Base-by-base conservation (phyloP, 2,888 invertebrate species). In the Agrotis exclamationis region DNA sequence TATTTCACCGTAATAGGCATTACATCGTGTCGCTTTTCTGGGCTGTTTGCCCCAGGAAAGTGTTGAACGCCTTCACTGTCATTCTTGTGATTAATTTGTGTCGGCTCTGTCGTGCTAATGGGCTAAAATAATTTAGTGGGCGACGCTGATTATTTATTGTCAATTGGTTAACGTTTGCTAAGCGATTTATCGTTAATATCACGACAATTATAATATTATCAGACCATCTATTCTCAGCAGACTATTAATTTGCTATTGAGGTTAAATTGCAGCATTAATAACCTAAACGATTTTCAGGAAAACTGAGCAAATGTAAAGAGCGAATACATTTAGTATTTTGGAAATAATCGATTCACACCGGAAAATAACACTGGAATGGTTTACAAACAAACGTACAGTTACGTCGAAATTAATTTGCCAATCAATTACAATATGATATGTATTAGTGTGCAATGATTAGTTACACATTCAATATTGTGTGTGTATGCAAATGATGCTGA, bases 81-180 rank as follows among this genome's bases (percentile, higher is more conserved):
- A 94, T 93, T 94, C 89, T 83, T 82, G 92, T 95, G 95, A 96
- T 95, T 95, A 95, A 96, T 96, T 94, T 92, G 93, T 92, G 94
- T 95, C 94, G 91, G 90, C 87, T 83, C 91, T 91, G 94, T 94
- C 94, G 91, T 88, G 91, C 87, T 95, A 95, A 96, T 94, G 94
- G 95, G 92, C 92, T 94, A 92, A 95, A 95, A 95, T 96, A 93
- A 95, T 95, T 95, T 94, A 95, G 93, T 94, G 92, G 94, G 92
- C 91, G 93, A 89, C 91, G 87, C 87, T 89, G 91, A 90, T 94
- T 93, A 94, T 94, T 94, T 94, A 94, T 94, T 90, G 91, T 92
- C 88, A 87, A 87, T 84, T 85, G 80, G 83, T 86, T 85, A 86
- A 78, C 87, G 88, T 86, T 87, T 87, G 87, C 89, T 90, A 91